Evolutionary conservation across 2,888 invertebrate genomes (phyloP).

Genomic region (Ellobium chinense): DNA sequence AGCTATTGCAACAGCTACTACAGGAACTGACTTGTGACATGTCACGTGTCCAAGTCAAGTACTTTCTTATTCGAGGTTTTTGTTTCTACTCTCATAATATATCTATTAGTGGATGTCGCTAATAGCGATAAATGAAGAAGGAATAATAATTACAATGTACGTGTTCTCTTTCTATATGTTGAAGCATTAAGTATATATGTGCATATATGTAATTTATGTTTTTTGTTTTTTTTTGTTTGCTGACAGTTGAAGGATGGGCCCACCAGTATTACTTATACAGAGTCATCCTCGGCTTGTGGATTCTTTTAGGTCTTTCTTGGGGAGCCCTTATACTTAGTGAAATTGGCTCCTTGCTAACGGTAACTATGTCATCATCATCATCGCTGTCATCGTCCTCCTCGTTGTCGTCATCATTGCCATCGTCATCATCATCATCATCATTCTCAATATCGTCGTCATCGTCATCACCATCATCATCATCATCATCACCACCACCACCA

Average conservation of each 20-base stretch:
- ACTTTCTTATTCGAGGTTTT: background rate
- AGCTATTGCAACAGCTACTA: too few relatives aligned
- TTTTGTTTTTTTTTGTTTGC: background rate
- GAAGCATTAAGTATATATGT: too few relatives aligned
- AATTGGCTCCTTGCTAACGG: constrained; percentile 25
- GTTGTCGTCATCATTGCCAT: background rate
- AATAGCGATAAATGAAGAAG: too few relatives aligned
- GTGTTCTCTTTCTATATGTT: too few relatives aligned
- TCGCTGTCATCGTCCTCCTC: background rate
- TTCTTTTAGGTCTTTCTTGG: constrained; percentile 31
- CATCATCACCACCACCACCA: too few relatives aligned
- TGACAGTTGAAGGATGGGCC: background rate
- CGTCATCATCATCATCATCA: background rate
- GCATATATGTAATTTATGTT: background rate
- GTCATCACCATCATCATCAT: background rate
- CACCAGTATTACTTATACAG: constrained; percentile 6
- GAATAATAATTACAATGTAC: too few relatives aligned
- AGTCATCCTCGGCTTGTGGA: constrained; percentile 23
- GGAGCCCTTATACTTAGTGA: constrained; percentile 34
- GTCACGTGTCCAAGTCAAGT: background rate
- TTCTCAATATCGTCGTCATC: background rate
- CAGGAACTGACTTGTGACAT: too few relatives aligned
- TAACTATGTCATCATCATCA: background rate
- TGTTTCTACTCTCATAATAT: too few relatives aligned
- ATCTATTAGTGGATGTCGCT: too few relatives aligned